phyloP scores from a whole-genome alignment of 2,113 vertebrate genomes.

The Passer domesticus region DNA sequence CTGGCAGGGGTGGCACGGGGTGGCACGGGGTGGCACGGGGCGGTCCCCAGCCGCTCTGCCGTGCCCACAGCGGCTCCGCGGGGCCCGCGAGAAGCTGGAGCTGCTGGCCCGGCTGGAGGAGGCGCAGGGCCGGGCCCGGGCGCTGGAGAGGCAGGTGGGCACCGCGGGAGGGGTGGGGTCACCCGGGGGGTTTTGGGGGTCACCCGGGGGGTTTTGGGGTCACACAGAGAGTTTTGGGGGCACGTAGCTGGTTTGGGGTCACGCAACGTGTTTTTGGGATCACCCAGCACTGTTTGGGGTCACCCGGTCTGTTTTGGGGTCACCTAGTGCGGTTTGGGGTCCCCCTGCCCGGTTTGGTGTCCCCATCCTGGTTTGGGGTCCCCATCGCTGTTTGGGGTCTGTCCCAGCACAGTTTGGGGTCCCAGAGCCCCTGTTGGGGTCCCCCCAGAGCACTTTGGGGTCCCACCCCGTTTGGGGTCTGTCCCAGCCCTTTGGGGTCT shows the following conservation, averaged over 20 bases:
- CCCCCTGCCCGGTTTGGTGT: not conserved
- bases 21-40: no score
- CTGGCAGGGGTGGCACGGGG: no score
- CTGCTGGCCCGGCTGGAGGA: no score
- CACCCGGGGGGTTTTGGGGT: not conserved
- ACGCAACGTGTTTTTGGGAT: not conserved
- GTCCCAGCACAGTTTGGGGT: not conserved
- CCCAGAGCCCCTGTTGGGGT: not conserved
- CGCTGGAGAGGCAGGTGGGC: slow-evolving; percentile 70
- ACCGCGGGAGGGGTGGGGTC: not conserved
- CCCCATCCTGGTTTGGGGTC: not conserved
- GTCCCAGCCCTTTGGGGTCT: not conserved
- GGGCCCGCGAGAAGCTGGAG: no score
- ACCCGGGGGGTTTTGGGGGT: no score
- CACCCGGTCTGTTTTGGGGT: no score
- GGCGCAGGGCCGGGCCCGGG: no score
- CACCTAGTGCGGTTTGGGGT: not conserved
- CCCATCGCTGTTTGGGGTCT: no score
- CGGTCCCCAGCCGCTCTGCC: no score
- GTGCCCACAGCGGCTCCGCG: no score
- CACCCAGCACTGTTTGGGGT: rapidly evolving
- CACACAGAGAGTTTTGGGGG: not conserved
- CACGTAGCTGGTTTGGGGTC: not conserved
- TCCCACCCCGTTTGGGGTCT: not conserved
- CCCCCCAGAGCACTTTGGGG: not conserved